A percentile compares a stretch with the other conserved stretches of the same genome.
Conservation (phyloP, 1,140 invertebrate species). For the Pentalonia nigronervosa region DNA sequence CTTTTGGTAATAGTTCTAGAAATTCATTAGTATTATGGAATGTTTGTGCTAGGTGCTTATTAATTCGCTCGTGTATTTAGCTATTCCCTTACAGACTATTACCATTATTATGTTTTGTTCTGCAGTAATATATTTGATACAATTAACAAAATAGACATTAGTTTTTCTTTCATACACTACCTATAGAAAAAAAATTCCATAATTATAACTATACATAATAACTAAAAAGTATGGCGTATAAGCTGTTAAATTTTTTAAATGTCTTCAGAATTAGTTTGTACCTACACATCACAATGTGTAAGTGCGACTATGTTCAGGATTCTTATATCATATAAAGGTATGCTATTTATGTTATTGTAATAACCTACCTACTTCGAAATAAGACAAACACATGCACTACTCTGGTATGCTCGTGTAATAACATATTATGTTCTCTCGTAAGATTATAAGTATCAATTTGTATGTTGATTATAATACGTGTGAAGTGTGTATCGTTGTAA, state of each 20-base stretch:
- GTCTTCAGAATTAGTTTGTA: not conserved
- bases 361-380: not conserved
- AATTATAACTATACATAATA: not conserved
- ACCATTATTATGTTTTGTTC: not conserved
- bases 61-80: not conserved
- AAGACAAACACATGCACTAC: not conserved
- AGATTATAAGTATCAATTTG: conserved; percentile 39
- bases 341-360: not conserved
- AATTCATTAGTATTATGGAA: not conserved
- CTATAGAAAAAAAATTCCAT: not conserved
- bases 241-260: not conserved
- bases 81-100: not conserved
- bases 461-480: not conserved
- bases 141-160: not conserved
- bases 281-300: not conserved
- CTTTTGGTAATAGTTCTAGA: not conserved
- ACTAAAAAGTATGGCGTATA: not conserved
- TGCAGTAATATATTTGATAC: not conserved
- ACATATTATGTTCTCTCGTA: not conserved
- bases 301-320: not conserved
- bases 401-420: not conserved
- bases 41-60: not conserved
- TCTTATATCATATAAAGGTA: not conserved
- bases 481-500: conserved; percentile 1
- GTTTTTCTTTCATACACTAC: not conserved